Percentiles rank a stretch among this genome's conserved stretches.
phyloP scores from a whole-genome alignment of 1,140 invertebrate species.

The Reticulitermes speratus region DNA sequence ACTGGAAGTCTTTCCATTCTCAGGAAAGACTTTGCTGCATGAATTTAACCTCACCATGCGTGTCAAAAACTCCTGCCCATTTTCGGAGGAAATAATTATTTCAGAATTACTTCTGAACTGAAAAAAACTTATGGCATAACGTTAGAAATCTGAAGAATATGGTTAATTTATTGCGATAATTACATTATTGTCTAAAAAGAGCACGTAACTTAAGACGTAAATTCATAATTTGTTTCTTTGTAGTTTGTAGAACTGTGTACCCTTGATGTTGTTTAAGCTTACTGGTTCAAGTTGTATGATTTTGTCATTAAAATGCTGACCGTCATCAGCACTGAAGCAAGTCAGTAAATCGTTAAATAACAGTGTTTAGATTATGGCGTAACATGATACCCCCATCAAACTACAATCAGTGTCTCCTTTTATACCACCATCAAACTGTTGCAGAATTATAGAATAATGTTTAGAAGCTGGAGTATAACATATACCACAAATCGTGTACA shows the following conservation, averaged over 20 bases:
- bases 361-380: neutral
- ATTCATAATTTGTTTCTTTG: too few species aligned
- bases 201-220: too few species aligned
- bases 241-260: neutral
- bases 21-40: too few species aligned
- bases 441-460: neutral
- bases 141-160: too few species aligned
- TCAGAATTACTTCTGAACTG: too few species aligned
- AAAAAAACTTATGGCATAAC: too few species aligned
- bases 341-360: neutral
- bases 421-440: neutral
- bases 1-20: too few species aligned
- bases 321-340: neutral
- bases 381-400: neutral
- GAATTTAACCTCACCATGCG: too few species aligned
- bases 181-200: neutral
- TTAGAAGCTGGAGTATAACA: neutral
- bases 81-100: too few species aligned
- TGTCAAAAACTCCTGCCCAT: too few species aligned
- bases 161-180: too few species aligned
- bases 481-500: neutral
- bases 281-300: neutral
- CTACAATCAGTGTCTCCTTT: neutral
- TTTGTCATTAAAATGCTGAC: neutral
- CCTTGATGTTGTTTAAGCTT: neutral